Percentiles rank a stretch among this genome's conserved stretches.
Conservation (phyloP, 1,140 invertebrate species). For the Neodiprion fabricii region DNA sequence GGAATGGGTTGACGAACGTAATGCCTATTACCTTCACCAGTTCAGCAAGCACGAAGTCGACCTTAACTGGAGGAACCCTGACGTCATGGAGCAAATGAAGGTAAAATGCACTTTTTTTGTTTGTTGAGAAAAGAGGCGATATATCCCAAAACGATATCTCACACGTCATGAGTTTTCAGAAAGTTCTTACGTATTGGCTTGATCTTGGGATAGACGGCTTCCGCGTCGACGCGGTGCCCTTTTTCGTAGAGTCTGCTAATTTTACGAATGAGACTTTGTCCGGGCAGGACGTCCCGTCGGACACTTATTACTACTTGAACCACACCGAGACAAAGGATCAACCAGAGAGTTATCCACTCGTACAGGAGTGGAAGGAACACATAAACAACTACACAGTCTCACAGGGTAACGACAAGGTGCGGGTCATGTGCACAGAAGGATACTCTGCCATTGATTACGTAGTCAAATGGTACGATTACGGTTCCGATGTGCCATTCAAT, state of each 20-base stretch:
- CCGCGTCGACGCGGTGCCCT: constrained; percentile 70
- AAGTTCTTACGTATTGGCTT: constrained; percentile 76
- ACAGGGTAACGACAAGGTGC: constrained; percentile 44
- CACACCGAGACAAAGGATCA: constrained; percentile 70
- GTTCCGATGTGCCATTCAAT: constrained; percentile 69
- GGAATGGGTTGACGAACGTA: constrained; percentile 50
- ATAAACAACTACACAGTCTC: constrained; percentile 60
- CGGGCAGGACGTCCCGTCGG: constrained; percentile 55
- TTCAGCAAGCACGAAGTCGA: constrained; percentile 59
- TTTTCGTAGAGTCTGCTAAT: constrained; percentile 64
- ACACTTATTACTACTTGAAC: constrained; percentile 63
- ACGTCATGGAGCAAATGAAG: constrained; percentile 55
- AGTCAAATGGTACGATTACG: constrained; percentile 65
- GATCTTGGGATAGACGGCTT: constrained; percentile 79
- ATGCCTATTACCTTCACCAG: constrained; percentile 61
- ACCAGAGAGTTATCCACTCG: constrained; percentile 62
- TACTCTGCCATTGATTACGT: constrained; percentile 59
- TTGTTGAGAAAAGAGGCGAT: no score
- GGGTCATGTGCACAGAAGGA: constrained; percentile 64
- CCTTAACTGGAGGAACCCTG: constrained; percentile 59
- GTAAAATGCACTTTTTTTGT: constrained; percentile 25
- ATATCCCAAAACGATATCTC: no score
- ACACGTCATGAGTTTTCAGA: constrained; percentile 47
- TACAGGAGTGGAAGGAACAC: constrained; percentile 65
- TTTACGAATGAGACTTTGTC: constrained; percentile 65